Base-by-base conservation (phyloP, 2,113 vertebrate genomes). In the Ophthalmotilapia sp. region DNA sequence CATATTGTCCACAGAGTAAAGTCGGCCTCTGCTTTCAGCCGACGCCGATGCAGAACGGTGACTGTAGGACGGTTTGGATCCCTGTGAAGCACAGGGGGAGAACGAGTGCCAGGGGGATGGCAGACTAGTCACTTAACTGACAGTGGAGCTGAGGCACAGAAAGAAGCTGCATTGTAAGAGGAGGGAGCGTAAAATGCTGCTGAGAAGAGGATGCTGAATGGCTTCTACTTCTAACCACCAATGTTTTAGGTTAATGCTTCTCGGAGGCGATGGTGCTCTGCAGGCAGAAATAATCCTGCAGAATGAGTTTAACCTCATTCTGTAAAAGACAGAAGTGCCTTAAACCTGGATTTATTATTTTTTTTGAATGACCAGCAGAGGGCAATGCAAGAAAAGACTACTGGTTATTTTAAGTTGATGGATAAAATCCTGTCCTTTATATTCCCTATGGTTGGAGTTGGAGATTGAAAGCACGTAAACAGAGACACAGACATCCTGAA, bases 21-120 rank as follows among this genome's bases (percentile, higher is more conserved):
- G 81, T 87, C 58, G 51, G 80, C 40, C 56, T 92, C 90, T 85
- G 83, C 73, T 62, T 90, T 85, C 47, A 73, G 36, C 87, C 56
- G 73, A 82, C 3, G 85, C 79, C 14, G 14, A 83, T 60, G 83
- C 26, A 36, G 45, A 23, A 79, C 3, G 5, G 15, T 21, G 79
- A 84, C 42, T 38, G 29, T 31, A 83, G 88, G 73, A 92, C 40
- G 33, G 84, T 90, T 83, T 83, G 73, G 85, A 88, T 93, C 84
- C 45, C 47, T 49, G 60, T 65, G 33, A 84, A 53, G 73, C 53
- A 84, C 84, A 68, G 56, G 6, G 36, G 29, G 83, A 85, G 60
- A 40, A 6, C 7, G 45, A 85, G 86, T 62, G 86, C 75, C 36
- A 17, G 33, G 77, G 19, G 49, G 42, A 53, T 33, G 73, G 33